Percentiles rank a stretch among this genome's conserved stretches.
These are phyloP conservation scores for Argopecten irradians DNA, from an alignment of 1,140 invertebrate species.

Conservation along the genomic window DNA sequence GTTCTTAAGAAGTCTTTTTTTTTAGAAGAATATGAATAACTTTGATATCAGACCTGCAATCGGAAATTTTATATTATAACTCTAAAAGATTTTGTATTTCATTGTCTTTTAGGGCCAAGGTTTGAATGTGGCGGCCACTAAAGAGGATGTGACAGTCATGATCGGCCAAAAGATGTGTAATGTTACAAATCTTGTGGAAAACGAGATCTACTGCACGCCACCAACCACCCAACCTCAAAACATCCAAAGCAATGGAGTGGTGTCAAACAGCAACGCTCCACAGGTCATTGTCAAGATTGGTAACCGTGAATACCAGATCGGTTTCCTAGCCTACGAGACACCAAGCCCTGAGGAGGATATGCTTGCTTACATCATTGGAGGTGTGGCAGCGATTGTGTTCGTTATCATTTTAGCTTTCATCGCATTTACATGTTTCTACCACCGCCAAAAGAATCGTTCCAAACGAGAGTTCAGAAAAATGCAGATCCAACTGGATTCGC, in stretches of 20 bases:
- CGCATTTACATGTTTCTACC: constrained; percentile 88
- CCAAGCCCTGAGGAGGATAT: constrained; percentile 90
- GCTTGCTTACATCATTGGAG: constrained; percentile 70
- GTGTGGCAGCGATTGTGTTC: constrained; percentile 83
- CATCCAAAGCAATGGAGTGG: constrained; percentile 52
- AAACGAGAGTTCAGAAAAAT: constrained; percentile 97
- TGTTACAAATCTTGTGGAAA: constrained; percentile 92
- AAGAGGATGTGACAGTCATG: constrained; percentile 94
- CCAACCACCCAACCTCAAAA: constrained; percentile 82
- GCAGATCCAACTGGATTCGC: constrained; percentile 99
- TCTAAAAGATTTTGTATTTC: background rate
- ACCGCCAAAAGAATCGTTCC: constrained; percentile 94
- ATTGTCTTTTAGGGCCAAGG: constrained; percentile 84
- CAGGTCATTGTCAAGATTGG: constrained; percentile 83
- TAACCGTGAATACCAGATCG: constrained; percentile 90
- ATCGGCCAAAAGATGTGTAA: constrained; percentile 93
- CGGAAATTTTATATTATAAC: background rate
- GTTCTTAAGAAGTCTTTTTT: background rate
- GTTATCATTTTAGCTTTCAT: constrained; percentile 90
- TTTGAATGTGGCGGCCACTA: constrained; percentile 92
- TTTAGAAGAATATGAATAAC: background rate
- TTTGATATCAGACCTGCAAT: too few species aligned
- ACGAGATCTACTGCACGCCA: constrained; percentile 88
- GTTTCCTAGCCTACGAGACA: constrained; percentile 91
- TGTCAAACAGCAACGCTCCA: constrained; percentile 47